Evolutionary conservation across 2,797 vertebrate species (phyloP).

Genomic region (Valencia hispanica): DNA sequence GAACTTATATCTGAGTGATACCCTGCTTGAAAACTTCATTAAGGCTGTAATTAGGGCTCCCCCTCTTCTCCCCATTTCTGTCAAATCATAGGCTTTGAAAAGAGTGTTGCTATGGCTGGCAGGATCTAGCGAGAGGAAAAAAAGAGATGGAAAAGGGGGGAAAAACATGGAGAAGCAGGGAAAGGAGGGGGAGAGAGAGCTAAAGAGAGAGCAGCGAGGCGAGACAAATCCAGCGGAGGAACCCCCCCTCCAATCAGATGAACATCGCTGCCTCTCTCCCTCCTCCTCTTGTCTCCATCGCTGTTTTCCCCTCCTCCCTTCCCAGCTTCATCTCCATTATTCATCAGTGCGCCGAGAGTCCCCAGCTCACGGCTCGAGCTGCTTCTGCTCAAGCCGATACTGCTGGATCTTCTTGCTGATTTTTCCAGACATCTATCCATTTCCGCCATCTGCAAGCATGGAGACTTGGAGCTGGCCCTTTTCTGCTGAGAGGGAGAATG

Average conservation of each 20-base stretch:
- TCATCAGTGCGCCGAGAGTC: slow-evolving; percentile 73
- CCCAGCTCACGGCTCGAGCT: slow-evolving; percentile 70
- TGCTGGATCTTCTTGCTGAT: slow-evolving; percentile 53
- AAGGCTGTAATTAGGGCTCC: slow-evolving; percentile 62
- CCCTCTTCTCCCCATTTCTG: slow-evolving; percentile 85
- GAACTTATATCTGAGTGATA: slow-evolving; percentile 20
- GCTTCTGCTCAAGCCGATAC: slow-evolving; percentile 66
- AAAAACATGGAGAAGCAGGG: slow-evolving; percentile 24
- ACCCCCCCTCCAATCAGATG: slow-evolving; percentile 83
- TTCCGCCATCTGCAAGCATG: slow-evolving; percentile 62
- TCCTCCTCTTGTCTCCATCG: slow-evolving; percentile 59
- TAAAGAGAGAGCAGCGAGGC: slow-evolving; percentile 71
- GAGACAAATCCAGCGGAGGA: slow-evolving; percentile 82
- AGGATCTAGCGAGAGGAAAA: slow-evolving; percentile 56
- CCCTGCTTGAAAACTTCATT: slow-evolving; percentile 26
- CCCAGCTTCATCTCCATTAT: slow-evolving; percentile 74
- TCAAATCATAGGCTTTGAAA: slow-evolving; percentile 82
- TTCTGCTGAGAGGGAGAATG: slow-evolving; percentile 61
- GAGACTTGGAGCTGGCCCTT: slow-evolving; percentile 67
- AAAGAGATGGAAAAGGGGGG: slow-evolving; percentile 18
- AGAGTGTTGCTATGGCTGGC: slow-evolving; percentile 79
- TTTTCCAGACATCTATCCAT: slow-evolving; percentile 19
- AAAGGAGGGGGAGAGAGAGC: slow-evolving; percentile 41
- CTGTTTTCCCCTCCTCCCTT: slow-evolving; percentile 63
- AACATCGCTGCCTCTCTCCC: slow-evolving; percentile 74